Conservation (phyloP, 2,113 vertebrate genomes). For the Tamias sibiricus region DNA sequence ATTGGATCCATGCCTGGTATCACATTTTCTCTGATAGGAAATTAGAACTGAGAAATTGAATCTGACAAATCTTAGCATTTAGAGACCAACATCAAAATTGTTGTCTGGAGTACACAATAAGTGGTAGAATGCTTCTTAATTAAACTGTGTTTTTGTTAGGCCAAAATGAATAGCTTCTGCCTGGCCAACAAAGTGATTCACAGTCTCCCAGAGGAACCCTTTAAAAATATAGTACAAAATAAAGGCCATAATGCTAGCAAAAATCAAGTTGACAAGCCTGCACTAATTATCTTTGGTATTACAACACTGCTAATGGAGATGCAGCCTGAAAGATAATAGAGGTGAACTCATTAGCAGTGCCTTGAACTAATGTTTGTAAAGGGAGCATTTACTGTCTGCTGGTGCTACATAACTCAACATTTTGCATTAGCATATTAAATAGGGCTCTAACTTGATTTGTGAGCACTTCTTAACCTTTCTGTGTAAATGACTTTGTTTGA, state of each 20-base stretch:
- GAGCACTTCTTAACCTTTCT: conserved; percentile 25
- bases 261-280: conserved; percentile 84
- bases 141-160: conserved; percentile 84
- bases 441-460: conserved; percentile 14
- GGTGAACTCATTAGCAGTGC: conserved; percentile 75
- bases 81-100: conserved; percentile 82
- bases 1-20: conserved; percentile 86
- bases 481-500: conserved; percentile 49
- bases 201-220: conserved; percentile 74
- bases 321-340: conserved; percentile 78
- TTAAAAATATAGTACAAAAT: conserved; percentile 81
- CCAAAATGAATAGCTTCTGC: conserved; percentile 74
- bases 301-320: conserved; percentile 72
- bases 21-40: conserved; percentile 86
- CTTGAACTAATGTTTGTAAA: conserved; percentile 73
- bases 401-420: not conserved
- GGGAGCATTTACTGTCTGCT: conserved; percentile 58
- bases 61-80: conserved; percentile 83
- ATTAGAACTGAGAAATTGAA: conserved; percentile 86
- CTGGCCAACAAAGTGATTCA: conserved; percentile 63
- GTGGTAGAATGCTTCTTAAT: conserved; percentile 86
- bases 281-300: conserved; percentile 84
- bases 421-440: conserved; percentile 57
- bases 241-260: conserved; percentile 81
- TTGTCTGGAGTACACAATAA: conserved; percentile 79